Percentiles rank a stretch among this genome's conserved stretches.
Evolutionary conservation across 2,888 invertebrate species (phyloP).

Genomic region (Doris montereyensis): DNA sequence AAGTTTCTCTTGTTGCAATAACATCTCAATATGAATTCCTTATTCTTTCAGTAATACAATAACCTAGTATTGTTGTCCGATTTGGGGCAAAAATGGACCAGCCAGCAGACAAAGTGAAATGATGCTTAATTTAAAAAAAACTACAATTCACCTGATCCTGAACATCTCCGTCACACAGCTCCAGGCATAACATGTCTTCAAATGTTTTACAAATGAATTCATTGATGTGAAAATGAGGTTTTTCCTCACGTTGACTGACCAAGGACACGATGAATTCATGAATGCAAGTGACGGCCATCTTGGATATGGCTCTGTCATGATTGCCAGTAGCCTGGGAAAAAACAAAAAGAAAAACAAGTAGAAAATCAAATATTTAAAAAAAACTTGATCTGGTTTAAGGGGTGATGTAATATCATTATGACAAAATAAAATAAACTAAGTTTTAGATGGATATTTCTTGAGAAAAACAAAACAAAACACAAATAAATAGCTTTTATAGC

Average conservation of each 20-base stretch:
- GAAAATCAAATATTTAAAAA: not conserved
- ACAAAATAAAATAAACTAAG: not conserved
- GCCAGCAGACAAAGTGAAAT: too few relatives aligned
- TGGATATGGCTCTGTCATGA: slow-evolving; percentile 89
- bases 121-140: too few relatives aligned
- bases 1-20: too few relatives aligned
- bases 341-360: not conserved
- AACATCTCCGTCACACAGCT: slow-evolving; percentile 93
- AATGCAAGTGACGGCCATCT: slow-evolving; percentile 89
- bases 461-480: too few relatives aligned
- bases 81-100: too few relatives aligned
- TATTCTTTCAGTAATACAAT: too few relatives aligned
- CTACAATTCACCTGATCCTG: slow-evolving; percentile 87
- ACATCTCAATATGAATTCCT: too few relatives aligned
- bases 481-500: too few relatives aligned
- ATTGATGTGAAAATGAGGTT: slow-evolving; percentile 95
- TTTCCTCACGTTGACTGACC: slow-evolving; percentile 88
- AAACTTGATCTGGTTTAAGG: not conserved
- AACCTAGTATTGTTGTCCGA: too few relatives aligned
- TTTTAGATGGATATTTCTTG: not conserved
- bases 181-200: slow-evolving; percentile 93
- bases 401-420: too few relatives aligned
- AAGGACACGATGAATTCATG: slow-evolving; percentile 92
- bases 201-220: slow-evolving; percentile 95
- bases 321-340: slow-evolving; percentile 87